These are phyloP conservation scores for Anguilla obscura DNA, from an alignment of 2,797 vertebrate species.

Conservation along the genomic window DNA sequence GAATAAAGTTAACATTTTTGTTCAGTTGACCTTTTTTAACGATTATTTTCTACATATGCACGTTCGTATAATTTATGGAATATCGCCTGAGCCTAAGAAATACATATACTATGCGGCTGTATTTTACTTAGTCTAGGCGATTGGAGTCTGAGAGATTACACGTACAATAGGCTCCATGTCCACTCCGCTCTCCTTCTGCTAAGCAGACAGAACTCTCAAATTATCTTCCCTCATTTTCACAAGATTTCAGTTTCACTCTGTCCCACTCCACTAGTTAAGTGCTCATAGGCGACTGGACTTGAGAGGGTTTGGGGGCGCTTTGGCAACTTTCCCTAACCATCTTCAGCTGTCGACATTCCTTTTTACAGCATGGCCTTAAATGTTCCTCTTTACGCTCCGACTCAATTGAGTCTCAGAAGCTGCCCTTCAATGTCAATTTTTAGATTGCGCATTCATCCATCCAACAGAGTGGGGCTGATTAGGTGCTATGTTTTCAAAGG, in stretches of 20 bases:
- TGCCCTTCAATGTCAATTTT: constrained; percentile 24
- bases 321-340: constrained; percentile 39
- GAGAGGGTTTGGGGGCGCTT: constrained; percentile 38
- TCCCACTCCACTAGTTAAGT: constrained; percentile 40
- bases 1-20: neutral
- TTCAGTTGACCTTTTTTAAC: neutral
- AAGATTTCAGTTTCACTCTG: constrained; percentile 36
- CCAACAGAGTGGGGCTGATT: constrained; percentile 34
- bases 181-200: constrained; percentile 27
- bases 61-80: neutral
- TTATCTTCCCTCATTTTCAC: constrained; percentile 44
- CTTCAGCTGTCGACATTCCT: constrained; percentile 50
- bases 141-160: constrained; percentile 37
- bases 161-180: constrained; percentile 34
- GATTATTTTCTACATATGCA: neutral
- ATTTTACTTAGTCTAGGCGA: constrained; percentile 23
- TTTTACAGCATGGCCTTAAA: constrained; percentile 50
- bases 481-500: constrained; percentile 20
- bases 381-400: constrained; percentile 26
- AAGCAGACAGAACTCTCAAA: constrained; percentile 35
- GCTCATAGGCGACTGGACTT: constrained; percentile 34
- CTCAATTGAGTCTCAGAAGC: constrained; percentile 12
- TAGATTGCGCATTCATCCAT: constrained; percentile 31
- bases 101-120: neutral
- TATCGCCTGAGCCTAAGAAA: neutral